Conservation (phyloP, 2,113 vertebrate genomes). For the Gobiocypris rarus region DNA sequence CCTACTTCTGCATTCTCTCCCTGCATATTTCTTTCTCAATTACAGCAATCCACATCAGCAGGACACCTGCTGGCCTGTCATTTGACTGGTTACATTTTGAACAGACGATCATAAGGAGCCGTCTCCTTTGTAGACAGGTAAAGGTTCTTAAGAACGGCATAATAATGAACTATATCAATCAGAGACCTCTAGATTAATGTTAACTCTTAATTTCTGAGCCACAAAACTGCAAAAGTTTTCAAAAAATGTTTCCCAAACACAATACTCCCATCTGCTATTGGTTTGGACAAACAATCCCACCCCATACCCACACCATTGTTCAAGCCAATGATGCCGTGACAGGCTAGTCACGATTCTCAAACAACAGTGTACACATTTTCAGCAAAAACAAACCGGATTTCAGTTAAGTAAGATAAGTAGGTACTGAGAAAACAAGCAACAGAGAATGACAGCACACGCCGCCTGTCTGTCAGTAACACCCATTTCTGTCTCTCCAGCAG, state of each 20-base stretch:
- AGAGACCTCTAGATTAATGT: not conserved
- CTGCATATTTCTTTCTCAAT: constrained; percentile 48
- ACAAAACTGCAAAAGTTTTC: not conserved
- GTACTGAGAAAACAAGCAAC: not conserved
- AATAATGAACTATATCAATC: constrained; percentile 1
- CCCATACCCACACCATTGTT: not conserved
- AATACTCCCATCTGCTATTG: not conserved
- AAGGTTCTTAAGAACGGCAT: not conserved
- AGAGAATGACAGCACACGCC: not conserved
- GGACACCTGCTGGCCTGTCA: constrained; percentile 34
- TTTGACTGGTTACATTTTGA: constrained; percentile 13
- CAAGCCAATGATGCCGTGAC: not conserved
- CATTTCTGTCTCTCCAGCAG: not conserved
- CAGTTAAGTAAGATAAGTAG: not conserved
- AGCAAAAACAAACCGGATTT: not conserved
- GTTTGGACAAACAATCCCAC: not conserved
- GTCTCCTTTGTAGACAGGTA: not conserved
- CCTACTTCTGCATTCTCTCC: constrained; percentile 3
- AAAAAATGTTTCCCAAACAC: not conserved
- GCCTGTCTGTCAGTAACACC: not conserved
- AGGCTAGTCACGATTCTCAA: not conserved
- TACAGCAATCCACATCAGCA: constrained; percentile 30
- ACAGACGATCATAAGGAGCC: not conserved
- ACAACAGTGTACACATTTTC: not conserved
- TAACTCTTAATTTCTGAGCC: not conserved